Conservation (phyloP, 1,140 invertebrate species). For the Tyrophagus putrescentiae region DNA sequence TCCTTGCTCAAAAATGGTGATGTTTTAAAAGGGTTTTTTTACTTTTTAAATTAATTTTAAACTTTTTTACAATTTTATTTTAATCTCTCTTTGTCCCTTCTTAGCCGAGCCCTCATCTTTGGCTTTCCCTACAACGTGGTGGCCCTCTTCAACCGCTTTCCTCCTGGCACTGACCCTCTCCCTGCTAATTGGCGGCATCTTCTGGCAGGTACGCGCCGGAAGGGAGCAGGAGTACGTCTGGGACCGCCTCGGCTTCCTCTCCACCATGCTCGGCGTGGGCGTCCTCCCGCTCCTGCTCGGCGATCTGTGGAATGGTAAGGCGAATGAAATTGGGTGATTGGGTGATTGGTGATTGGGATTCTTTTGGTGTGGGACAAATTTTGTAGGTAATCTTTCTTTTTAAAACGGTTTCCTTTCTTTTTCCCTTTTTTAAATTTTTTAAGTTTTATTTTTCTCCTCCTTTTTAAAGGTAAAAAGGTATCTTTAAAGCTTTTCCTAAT, state of each 20-base stretch:
- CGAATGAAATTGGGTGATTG: no score
- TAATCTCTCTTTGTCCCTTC: slow-evolving; percentile 28
- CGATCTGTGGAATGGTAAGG: slow-evolving; percentile 44
- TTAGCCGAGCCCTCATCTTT: slow-evolving; percentile 53
- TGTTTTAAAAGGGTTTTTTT: no score
- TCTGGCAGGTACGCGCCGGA: slow-evolving; percentile 58
- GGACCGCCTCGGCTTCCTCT: slow-evolving; percentile 61
- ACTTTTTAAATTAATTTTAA: no score
- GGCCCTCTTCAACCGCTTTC: slow-evolving; percentile 54
- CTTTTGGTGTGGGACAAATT: no score
- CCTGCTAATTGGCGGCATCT: slow-evolving; percentile 65
- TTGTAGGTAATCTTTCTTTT: no score
- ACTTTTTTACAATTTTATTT: background rate
- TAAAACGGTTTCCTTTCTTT: no score
- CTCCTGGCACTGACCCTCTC: slow-evolving; percentile 61
- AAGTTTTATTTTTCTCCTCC: no score
- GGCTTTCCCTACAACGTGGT: slow-evolving; percentile 71
- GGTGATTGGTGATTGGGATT: no score
- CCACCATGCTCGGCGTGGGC: slow-evolving; percentile 56
- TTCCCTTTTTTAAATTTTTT: no score
- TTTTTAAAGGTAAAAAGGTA: no score
- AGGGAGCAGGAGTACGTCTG: slow-evolving; percentile 34
- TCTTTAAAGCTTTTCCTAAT: background rate
- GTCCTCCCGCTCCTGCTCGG: slow-evolving; percentile 59
- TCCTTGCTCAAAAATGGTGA: no score